A percentile compares a stretch with the other conserved stretches of the same genome.
phyloP scores from a whole-genome alignment of 92 coral and sea anemone genomes.

The Pocillopora meandrina region DNA sequence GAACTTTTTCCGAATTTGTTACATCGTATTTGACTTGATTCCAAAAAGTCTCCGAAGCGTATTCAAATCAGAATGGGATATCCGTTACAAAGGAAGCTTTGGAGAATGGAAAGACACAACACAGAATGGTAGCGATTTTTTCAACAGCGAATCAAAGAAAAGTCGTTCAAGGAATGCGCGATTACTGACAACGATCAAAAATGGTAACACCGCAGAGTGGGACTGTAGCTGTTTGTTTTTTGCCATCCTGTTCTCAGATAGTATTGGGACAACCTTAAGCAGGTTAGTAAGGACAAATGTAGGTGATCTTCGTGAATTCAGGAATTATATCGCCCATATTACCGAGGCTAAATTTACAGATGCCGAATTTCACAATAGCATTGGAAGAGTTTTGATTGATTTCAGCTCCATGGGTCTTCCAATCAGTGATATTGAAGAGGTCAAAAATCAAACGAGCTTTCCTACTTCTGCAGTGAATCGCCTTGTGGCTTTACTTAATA shows the following conservation, averaged over 20 bases:
- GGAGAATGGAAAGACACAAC: conserved; percentile 2
- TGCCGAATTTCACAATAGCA: background rate
- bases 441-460: conserved; percentile 12
- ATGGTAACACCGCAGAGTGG: conserved; percentile 12
- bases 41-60: background rate
- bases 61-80: background rate
- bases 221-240: conserved; percentile 7
- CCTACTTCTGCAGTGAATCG: background rate
- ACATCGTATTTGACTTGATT: conserved; percentile 1
- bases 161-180: background rate
- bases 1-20: conserved; percentile 7
- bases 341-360: conserved; percentile 9
- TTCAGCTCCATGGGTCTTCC: conserved; percentile 8
- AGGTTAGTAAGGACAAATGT: background rate
- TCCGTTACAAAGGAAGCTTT: background rate
- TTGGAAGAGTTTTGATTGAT: conserved; percentile 5
- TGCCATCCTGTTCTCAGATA: conserved; percentile 1
- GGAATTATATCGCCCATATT: conserved; percentile 18
- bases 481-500: background rate
- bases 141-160: background rate
- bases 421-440: background rate
- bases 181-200: background rate
- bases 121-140: background rate
- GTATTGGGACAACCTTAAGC: background rate
- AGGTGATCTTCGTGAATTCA: background rate